Evolutionary conservation across 2,113 vertebrate species (phyloP).

Genomic region (Ia io): DNA sequence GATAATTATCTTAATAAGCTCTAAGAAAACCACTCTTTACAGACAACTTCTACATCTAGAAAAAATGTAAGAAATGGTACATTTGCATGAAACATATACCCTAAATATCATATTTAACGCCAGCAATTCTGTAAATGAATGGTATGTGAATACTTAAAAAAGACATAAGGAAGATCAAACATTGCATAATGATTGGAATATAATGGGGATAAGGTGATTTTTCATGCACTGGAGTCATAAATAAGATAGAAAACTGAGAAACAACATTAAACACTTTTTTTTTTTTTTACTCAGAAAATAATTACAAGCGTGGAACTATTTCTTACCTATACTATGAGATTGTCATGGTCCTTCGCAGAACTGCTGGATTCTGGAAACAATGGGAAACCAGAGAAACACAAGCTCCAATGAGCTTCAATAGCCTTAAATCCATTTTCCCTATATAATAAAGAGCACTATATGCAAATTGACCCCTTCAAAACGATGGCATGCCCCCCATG

Average conservation of each 20-base stretch:
- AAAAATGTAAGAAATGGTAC: not conserved
- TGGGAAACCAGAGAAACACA: not conserved
- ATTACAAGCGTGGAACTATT: constrained; percentile 46
- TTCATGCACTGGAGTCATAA: not conserved
- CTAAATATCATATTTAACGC: not conserved
- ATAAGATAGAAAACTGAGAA: constrained; percentile 39
- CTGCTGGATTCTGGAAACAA: constrained; percentile 56
- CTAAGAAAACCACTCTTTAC: not conserved
- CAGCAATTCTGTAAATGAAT: constrained; percentile 26
- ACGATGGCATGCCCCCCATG: too few species aligned
- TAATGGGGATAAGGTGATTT: not conserved
- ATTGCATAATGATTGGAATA: constrained; percentile 1
- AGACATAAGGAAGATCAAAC: not conserved
- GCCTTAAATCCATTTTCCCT: constrained; percentile 4
- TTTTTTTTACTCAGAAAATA: constrained; percentile 60
- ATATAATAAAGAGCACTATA: too few species aligned
- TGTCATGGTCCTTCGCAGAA: not conserved
- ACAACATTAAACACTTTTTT: constrained; percentile 45
- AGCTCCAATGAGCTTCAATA: constrained; percentile 35
- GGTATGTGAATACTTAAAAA: constrained; percentile 37
- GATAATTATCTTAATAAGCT: not conserved
- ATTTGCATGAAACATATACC: not conserved
- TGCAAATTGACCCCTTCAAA: too few species aligned
- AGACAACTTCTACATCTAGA: not conserved
- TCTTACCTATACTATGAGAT: not conserved